A percentile compares a stretch with the other conserved stretches of the same genome.
Conservation (phyloP, 2,797 vertebrate species). For the Pangasius krempfi region DNA sequence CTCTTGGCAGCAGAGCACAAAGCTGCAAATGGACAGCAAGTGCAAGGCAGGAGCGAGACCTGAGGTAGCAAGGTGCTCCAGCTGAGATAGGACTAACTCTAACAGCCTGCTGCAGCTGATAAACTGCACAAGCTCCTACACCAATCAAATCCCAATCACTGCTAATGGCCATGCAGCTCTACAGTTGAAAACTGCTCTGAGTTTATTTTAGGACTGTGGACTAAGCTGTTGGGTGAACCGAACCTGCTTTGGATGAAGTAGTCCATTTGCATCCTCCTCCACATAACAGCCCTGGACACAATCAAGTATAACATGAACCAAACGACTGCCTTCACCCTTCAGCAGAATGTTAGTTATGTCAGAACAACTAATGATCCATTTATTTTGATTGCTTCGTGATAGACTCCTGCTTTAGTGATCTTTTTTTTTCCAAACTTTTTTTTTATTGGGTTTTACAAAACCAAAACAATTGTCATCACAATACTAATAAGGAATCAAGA, state of each 20-base stretch:
- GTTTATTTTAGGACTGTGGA: conserved; percentile 35
- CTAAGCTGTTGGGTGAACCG: conserved; percentile 1
- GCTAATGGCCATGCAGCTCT: conserved; percentile 44
- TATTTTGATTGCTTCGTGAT: too few relatives aligned
- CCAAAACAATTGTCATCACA: too few relatives aligned
- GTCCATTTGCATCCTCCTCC: conserved; percentile 19
- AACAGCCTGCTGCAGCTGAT: conserved; percentile 45
- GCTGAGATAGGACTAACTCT: conserved; percentile 44
- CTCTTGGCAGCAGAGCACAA: conserved; percentile 40
- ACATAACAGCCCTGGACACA: conserved; percentile 15
- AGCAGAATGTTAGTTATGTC: background rate
- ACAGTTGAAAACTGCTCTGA: conserved; percentile 33
- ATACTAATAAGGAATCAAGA: too few relatives aligned
- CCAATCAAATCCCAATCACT: conserved; percentile 49
- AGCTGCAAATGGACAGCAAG: conserved; percentile 52
- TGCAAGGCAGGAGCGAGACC: conserved; percentile 32
- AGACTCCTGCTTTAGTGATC: conserved; percentile 33
- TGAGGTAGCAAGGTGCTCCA: conserved; percentile 39
- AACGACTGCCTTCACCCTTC: background rate
- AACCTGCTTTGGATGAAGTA: conserved; percentile 6
- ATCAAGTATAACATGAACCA: background rate
- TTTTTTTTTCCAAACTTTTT: too few relatives aligned
- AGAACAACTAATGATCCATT: background rate
- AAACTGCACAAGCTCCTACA: conserved; percentile 39
- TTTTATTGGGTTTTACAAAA: too few relatives aligned